phyloP scores from a whole-genome alignment of 1,140 invertebrate genomes.

The Neodiprion fabricii region DNA sequence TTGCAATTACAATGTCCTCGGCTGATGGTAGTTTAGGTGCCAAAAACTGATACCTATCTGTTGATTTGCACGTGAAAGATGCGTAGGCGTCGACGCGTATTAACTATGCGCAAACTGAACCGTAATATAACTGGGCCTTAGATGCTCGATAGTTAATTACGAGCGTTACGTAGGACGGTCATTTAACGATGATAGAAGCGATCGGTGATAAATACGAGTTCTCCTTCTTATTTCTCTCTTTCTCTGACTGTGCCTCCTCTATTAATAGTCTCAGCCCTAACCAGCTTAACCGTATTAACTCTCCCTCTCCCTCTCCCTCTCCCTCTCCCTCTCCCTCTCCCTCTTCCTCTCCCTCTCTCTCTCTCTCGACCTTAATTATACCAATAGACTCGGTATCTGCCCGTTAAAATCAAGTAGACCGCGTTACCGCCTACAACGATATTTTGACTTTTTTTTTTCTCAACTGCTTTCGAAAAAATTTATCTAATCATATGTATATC shows the following conservation, averaged over 20 bases:
- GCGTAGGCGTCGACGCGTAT: no score
- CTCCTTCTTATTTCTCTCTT: not conserved
- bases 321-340: not conserved
- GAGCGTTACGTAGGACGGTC: not conserved
- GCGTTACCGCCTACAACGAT: not conserved
- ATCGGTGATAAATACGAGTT: slow-evolving; percentile 10
- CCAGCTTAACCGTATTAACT: not conserved
- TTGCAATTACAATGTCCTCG: not conserved
- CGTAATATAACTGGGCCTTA: not conserved
- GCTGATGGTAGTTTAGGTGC: no score
- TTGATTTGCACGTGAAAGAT: no score
- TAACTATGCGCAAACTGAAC: not conserved
- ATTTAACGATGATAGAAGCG: slow-evolving; percentile 15
- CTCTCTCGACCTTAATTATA: slow-evolving; percentile 8
- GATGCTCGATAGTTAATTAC: slow-evolving; percentile 8
- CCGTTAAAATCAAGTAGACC: not conserved
- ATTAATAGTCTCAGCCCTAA: not conserved
- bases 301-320: not conserved
- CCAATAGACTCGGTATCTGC: not conserved
- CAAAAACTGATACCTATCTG: no score
- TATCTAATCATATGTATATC: not conserved
- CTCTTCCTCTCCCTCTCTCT: not conserved
- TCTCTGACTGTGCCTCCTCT: not conserved
- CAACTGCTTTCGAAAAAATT: not conserved
- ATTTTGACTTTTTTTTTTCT: not conserved